A percentile compares a stretch with the other conserved stretches of the same genome.
Evolutionary conservation across 1,140 invertebrate species (phyloP).

Genomic region (Philaenus spumarius): DNA sequence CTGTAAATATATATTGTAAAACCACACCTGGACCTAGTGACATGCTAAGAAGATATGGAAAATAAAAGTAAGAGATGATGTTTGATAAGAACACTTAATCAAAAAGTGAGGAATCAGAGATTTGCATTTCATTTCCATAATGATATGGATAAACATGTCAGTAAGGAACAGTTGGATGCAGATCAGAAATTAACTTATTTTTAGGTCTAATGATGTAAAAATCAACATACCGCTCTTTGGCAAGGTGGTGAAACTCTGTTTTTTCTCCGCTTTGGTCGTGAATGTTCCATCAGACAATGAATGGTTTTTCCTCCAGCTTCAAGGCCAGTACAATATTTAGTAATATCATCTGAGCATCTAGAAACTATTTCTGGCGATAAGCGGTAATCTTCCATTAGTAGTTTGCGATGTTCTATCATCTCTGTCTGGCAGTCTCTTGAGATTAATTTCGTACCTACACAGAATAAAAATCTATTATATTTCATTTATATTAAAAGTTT

Average conservation of each 20-base stretch:
- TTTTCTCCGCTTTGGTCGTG: conserved; percentile 52
- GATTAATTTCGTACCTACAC: neutral
- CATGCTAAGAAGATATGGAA: too few relatives aligned
- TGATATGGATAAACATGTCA: too few relatives aligned
- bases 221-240: conserved; percentile 57
- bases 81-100: too few relatives aligned
- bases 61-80: too few relatives aligned
- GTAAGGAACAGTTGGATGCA: too few relatives aligned
- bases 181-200: too few relatives aligned
- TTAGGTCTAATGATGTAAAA: too few relatives aligned
- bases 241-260: conserved; percentile 58
- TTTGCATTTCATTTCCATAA: too few relatives aligned
- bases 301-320: conserved; percentile 82
- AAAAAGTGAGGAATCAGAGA: too few relatives aligned
- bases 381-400: conserved; percentile 88
- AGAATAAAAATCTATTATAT: neutral
- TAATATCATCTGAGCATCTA: conserved; percentile 81
- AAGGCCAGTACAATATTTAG: conserved; percentile 54
- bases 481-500: too few relatives aligned
- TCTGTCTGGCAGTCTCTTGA: conserved; percentile 67
- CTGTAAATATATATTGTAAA: too few relatives aligned
- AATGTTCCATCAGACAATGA: conserved; percentile 93
- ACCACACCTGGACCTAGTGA: too few relatives aligned
- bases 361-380: conserved; percentile 87
- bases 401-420: conserved; percentile 83